A percentile compares a stretch with the other conserved stretches of the same genome.
Evolutionary conservation across 2,113 vertebrate genomes (phyloP).

Genomic region (Ammodytes marinus): DNA sequence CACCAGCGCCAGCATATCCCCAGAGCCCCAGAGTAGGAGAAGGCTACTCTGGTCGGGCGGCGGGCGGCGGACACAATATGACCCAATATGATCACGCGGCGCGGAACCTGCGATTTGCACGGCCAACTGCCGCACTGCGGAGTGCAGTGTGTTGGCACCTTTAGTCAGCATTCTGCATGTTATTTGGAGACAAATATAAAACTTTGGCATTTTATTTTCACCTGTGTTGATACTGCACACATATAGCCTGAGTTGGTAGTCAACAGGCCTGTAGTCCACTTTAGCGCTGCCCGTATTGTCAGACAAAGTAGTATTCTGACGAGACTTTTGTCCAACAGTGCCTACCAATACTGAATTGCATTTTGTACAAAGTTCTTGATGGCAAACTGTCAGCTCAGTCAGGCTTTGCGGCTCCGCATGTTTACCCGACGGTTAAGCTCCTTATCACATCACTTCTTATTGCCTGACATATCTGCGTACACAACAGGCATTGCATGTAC

Average conservation of each 20-base stretch:
- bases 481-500: not conserved
- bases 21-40: too few species aligned
- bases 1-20: too few species aligned
- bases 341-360: not conserved
- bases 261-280: too few species aligned
- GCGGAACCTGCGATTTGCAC: too few species aligned
- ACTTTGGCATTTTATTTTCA: not conserved
- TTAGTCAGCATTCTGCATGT: not conserved
- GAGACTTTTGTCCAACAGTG: not conserved
- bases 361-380: conserved; percentile 5
- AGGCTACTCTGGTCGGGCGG: too few species aligned
- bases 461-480: conserved; percentile 2
- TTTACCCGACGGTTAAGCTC: conserved; percentile 32
- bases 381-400: not conserved
- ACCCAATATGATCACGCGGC: too few species aligned
- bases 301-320: not conserved
- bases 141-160: too few species aligned
- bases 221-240: not conserved
- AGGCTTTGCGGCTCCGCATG: conserved; percentile 16
- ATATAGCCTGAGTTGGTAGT: not conserved
- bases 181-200: not conserved
- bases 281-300: not conserved
- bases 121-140: too few species aligned
- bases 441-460: conserved; percentile 18
- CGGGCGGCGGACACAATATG: too few species aligned